Conservation (phyloP, 2,797 vertebrate species). For the Myotis pilosus region DNA sequence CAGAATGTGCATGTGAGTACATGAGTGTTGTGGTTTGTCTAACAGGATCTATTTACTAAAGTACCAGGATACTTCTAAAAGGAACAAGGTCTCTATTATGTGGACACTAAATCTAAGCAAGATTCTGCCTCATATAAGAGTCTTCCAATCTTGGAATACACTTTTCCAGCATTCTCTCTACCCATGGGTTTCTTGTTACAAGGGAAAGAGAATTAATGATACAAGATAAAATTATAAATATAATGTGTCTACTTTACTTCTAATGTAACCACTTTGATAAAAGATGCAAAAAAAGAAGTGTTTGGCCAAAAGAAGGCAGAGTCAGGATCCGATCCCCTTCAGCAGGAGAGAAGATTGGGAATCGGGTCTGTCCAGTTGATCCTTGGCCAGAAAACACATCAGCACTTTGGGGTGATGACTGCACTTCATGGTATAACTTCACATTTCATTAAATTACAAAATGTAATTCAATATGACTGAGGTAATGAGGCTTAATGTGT, state of each 20-base stretch:
- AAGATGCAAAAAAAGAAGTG: not conserved
- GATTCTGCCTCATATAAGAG: not conserved
- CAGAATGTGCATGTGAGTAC: not conserved
- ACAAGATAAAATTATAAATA: not conserved
- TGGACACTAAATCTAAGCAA: not conserved
- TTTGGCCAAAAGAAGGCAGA: not conserved
- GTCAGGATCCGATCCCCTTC: not conserved
- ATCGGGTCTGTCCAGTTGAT: not conserved
- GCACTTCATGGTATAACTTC: not conserved
- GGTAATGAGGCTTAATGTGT: constrained; percentile 60
- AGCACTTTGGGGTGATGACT: constrained; percentile 15
- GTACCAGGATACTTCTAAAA: not conserved
- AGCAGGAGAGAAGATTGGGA: not conserved
- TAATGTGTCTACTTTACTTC: not conserved
- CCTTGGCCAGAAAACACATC: constrained; percentile 3
- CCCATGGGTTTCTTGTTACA: not conserved
- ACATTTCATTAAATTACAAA: constrained; percentile 60
- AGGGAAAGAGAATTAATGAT: not conserved
- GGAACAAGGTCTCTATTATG: not conserved
- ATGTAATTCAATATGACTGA: constrained; percentile 60
- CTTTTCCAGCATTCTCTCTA: not conserved
- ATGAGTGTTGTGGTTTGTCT: not conserved
- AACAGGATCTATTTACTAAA: not conserved
- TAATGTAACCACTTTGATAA: not conserved
- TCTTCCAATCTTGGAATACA: not conserved